phyloP scores from a whole-genome alignment of 2,113 vertebrate genomes.

The Hoplias malabaricus region DNA sequence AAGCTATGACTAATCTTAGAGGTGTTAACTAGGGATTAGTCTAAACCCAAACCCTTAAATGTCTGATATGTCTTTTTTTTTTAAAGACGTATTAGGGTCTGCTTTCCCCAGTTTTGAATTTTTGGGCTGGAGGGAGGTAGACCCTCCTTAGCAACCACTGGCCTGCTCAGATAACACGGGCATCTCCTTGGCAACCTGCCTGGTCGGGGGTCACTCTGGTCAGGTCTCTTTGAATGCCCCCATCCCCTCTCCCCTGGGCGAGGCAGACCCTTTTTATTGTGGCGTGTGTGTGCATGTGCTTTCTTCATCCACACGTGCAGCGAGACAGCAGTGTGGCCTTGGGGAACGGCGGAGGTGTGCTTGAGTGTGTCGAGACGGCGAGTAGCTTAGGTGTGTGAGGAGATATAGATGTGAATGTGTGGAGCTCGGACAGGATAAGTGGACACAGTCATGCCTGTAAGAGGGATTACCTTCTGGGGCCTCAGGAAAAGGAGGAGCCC shows the following conservation, averaged over 20 bases:
- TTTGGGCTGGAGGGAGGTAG: slow-evolving; percentile 3
- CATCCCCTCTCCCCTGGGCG: background rate
- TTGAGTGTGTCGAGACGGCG: background rate
- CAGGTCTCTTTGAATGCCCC: slow-evolving; percentile 39
- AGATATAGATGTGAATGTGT: background rate
- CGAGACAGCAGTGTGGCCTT: background rate
- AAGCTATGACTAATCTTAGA: no score
- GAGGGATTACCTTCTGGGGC: slow-evolving; percentile 38
- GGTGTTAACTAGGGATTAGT: no score
- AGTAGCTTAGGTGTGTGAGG: background rate
- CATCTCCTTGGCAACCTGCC: slow-evolving; percentile 54
- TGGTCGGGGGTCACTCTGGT: slow-evolving; percentile 40
- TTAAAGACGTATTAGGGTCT: slow-evolving; percentile 2
- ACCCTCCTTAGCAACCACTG: slow-evolving; percentile 33
- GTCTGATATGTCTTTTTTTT: no score
- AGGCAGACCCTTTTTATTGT: slow-evolving; percentile 18
- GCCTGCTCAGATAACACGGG: slow-evolving; percentile 29
- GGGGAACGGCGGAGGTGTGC: slow-evolving; percentile 17
- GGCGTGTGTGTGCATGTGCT: slow-evolving; percentile 18
- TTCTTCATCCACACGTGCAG: background rate
- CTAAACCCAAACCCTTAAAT: no score
- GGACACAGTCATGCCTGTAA: slow-evolving; percentile 21
- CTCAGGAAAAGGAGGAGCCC: slow-evolving; percentile 1
- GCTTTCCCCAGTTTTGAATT: slow-evolving; percentile 19
- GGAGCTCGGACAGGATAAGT: slow-evolving; percentile 24